Conservation (phyloP, 2,113 vertebrate genomes). For the Gobius niger region DNA sequence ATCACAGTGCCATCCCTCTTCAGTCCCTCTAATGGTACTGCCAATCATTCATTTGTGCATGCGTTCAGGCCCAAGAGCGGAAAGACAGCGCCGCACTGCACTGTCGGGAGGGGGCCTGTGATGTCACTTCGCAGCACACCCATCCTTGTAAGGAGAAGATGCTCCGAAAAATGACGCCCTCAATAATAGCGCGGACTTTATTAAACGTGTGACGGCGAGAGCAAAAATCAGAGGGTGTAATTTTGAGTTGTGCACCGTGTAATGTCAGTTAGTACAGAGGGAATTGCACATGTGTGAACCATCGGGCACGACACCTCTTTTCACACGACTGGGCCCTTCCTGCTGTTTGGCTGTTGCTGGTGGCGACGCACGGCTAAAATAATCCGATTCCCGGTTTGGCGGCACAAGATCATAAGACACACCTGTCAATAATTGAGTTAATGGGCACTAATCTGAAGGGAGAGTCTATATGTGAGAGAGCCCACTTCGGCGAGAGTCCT, state of each 20-base stretch:
- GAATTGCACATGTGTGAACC: slow-evolving; percentile 54
- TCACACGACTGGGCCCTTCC: slow-evolving; percentile 48
- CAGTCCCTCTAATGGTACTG: slow-evolving; percentile 42
- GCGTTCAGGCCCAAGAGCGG: slow-evolving; percentile 42
- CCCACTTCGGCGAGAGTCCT: slow-evolving; percentile 21
- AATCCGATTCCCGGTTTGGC: slow-evolving; percentile 42
- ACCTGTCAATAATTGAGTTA: slow-evolving; percentile 71
- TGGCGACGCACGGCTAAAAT: slow-evolving; percentile 67
- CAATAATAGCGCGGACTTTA: slow-evolving; percentile 1
- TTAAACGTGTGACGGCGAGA: slow-evolving; percentile 8
- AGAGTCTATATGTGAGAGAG: slow-evolving; percentile 26
- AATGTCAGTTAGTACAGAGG: slow-evolving; percentile 52
- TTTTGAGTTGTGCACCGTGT: slow-evolving; percentile 37
- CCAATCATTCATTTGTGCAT: slow-evolving; percentile 53
- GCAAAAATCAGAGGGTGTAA: slow-evolving; percentile 19
- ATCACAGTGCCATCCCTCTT: slow-evolving; percentile 29
- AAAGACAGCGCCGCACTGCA: slow-evolving; percentile 29
- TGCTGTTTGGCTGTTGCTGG: slow-evolving; percentile 59
- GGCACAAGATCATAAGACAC: slow-evolving; percentile 42
- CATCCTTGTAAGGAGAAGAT: slow-evolving; percentile 14
- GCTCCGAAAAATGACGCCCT: slow-evolving; percentile 16
- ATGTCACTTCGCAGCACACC: slow-evolving; percentile 2
- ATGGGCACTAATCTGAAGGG: slow-evolving; percentile 58
- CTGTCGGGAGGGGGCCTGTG: slow-evolving; percentile 35
- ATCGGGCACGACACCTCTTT: slow-evolving; percentile 26